Evolutionary conservation across 2,888 invertebrate genomes (phyloP), one percentile per base, ranked within the genome.

Genomic region (Dinocampus coccinellae): DNA sequence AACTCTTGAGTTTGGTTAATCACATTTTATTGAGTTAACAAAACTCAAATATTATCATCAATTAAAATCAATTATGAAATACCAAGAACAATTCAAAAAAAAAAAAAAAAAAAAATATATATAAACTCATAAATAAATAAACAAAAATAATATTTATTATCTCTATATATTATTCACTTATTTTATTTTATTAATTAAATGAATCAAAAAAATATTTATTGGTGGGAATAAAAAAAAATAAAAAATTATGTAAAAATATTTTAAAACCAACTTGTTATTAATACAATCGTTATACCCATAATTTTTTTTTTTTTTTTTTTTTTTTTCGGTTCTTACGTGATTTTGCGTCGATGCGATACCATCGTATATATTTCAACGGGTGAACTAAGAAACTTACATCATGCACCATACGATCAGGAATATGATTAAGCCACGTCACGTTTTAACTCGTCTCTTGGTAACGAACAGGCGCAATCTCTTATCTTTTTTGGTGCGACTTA

Each of bases 351-450:
- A 29, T 53, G 29, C 34, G n/a, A n/a, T 13, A 53, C 42, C 55
- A 63, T 53, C 20, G 7, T 52, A 34, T 34, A 20, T 34, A 55
- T 55, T 55, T 34, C 60, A 42, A 42, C 4, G 52, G 34, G 20
- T 62, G 39, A 55, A 39, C 36, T 42, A 33, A 69, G 63, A 55
- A 57, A n/a, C 64, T 63, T 62, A 63, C 70, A 55, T 64, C 47
- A 39, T 47, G 39, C 3, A 29, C 2, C 55, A 36, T 36, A 36
- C 57, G 64, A 64, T 70, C 64, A 60, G 57, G 47, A 60, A 64
- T 70, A 70, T 70, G 64, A 70, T 70, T 70, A 70, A 62, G 70
- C 64, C 47, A 57, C 64, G 70, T 70, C 70, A 70, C 70, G 70
- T 70, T 70, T 47, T 58, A 33, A 34, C 47, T 47, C 60, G 70